Evolutionary conservation across 2,888 invertebrate genomes (phyloP), one percentile per base, ranked within the genome.

Genomic region (Aphodius sticticus): DNA sequence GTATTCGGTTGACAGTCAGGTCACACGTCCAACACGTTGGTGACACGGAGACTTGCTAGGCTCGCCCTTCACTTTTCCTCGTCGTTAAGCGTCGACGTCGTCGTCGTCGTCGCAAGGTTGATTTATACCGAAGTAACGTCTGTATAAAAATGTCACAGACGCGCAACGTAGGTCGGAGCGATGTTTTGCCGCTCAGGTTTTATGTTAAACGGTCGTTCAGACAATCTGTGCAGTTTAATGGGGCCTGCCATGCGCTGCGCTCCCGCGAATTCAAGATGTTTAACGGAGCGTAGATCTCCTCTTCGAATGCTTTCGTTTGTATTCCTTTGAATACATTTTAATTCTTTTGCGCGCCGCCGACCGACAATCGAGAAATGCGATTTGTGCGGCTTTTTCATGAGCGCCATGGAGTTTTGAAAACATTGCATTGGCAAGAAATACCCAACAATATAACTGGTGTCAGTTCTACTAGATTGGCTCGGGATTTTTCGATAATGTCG

Each of bases 131-230:
- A 53, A 53, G 53, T 53, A 53, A 53, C 53, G 53, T 53, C 53
- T 53, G 53, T 53, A 53, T 53, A 53, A 53, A 53, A 53, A 53
- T 53, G 53, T 53, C 53, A 53, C 2, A 53, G 53, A 53, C 53
- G 53, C 53, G 53, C 53, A 53, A 53, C 53, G 53, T 5, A 53
- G 53, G 53, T 53, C 53, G 53, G 53, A 53, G 53, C 53, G 53
- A 53, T 53, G 53, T 53, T 53, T 53, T 53, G 53, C 53, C 53
- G 53, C 53, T 53, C 53, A 53, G 53, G 53, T 53, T 53, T 53
- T 53, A 53, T 53, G 53, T 53, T 53, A 53, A 53, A 53, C 53
- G 53, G 53, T 53, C 53, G 53, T 53, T 53, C 53, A 53, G 53
- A 53, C 53, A 53, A 53, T 53, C 53, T 53, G 53, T 53, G 53